Evolutionary conservation across 2,888 invertebrate species (phyloP).

Genomic region (Noctua janthe): DNA sequence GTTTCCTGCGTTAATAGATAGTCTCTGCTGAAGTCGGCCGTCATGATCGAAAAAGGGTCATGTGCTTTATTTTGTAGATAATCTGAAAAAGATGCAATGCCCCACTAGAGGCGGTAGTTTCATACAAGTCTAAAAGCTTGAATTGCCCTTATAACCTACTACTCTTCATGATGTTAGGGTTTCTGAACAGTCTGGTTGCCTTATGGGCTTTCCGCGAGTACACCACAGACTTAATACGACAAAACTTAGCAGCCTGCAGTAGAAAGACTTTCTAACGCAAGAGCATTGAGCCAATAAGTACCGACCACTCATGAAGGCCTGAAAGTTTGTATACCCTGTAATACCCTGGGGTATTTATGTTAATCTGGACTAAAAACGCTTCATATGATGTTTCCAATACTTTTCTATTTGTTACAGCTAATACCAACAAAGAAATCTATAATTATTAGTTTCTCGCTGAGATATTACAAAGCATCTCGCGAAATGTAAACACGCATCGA

Average conservation of each 20-base stretch:
- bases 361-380: background rate
- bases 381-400: background rate
- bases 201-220: no score
- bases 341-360: no score
- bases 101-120: no score
- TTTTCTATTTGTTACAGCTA: background rate
- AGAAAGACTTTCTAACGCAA: background rate
- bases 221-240: background rate
- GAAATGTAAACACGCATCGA: constrained; percentile 30
- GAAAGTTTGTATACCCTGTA: background rate
- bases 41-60: background rate
- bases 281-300: background rate
- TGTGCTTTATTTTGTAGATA: background rate
- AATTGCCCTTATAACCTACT: no score
- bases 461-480: background rate
- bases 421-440: constrained; percentile 8
- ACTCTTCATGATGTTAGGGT: no score
- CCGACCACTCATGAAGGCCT: background rate
- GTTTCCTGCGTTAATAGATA: background rate
- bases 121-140: no score
- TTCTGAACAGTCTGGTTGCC: no score
- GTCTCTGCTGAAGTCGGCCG: background rate
- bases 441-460: background rate
- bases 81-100: background rate
- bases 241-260: background rate